Percentiles rank a stretch among this genome's conserved stretches.
These are phyloP conservation scores for Pachyseris speciosa DNA, from an alignment of 64 coral and sea anemone genomes.

Conservation along the genomic window DNA sequence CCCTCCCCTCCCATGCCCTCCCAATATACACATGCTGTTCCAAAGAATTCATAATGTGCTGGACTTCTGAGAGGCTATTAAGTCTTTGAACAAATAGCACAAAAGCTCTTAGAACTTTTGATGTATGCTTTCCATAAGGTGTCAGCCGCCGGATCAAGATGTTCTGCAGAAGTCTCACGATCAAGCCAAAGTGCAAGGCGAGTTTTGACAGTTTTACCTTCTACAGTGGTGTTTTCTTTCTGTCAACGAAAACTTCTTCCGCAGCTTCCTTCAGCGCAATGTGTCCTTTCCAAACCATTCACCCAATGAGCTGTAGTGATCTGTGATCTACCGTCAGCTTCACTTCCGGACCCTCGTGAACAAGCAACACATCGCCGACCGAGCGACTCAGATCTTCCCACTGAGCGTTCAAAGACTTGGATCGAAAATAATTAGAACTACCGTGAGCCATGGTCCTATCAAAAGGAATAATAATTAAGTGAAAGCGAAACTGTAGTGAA, in stretches of 20 bases:
- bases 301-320: conserved; percentile 72
- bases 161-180: no score
- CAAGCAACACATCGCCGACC: conserved; percentile 54
- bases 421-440: conserved; percentile 70
- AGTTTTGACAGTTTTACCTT: conserved; percentile 81
- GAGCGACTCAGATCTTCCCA: conserved; percentile 91
- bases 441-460: not conserved
- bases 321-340: conserved; percentile 48
- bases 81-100: no score
- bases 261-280: conserved; percentile 62
- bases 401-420: conserved; percentile 84
- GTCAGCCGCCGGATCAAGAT: no score
- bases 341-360: conserved; percentile 33
- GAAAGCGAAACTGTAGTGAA: not conserved
- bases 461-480: not conserved
- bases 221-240: conserved; percentile 97
- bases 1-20: no score
- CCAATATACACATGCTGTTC: no score
- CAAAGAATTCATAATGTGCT: no score
- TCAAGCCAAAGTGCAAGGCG: no score
- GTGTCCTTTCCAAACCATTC: conserved; percentile 27
- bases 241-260: conserved; percentile 83
- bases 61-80: no score
- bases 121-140: no score
- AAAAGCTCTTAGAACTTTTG: no score